A percentile compares a stretch with the other conserved stretches of the same genome.
Conservation (phyloP, 2,113 vertebrate genomes). For the Elachura formosa region DNA sequence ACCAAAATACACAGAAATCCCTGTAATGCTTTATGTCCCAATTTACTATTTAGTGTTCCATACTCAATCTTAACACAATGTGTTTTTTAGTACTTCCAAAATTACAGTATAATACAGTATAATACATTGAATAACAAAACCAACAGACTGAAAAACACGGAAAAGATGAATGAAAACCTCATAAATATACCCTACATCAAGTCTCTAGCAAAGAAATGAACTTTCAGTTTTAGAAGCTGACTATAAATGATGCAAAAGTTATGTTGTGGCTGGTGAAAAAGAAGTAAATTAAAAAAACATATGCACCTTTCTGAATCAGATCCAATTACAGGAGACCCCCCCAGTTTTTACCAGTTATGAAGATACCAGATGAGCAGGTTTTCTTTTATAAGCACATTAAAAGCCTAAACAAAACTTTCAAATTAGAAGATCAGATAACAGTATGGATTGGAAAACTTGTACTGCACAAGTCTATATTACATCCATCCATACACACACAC, state of each 20-base stretch:
- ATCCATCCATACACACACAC: rapidly evolving
- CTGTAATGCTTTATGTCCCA: not conserved
- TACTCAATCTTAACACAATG: not conserved
- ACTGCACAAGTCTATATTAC: not conserved
- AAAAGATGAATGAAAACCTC: not conserved
- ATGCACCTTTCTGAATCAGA: not conserved
- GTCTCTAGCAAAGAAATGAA: not conserved
- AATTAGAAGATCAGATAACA: not conserved
- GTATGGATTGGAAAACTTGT: not conserved
- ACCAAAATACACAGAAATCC: not conserved
- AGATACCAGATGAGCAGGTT: not conserved
- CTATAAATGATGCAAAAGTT: not conserved
- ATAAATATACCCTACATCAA: not conserved
- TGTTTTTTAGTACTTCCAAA: not conserved
- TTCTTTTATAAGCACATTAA: not conserved
- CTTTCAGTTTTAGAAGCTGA: not conserved
- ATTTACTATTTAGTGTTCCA: not conserved
- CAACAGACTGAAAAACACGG: not conserved
- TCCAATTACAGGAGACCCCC: not conserved
- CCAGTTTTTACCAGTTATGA: not conserved
- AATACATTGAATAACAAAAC: not conserved
- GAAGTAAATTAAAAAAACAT: not conserved
- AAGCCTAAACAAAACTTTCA: not conserved
- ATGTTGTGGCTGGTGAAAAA: not conserved
- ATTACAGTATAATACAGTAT: not conserved